A percentile compares a stretch with the other conserved stretches of the same genome.
Evolutionary conservation across 2,888 invertebrate genomes (phyloP).

Genomic region (Macropis europaea): DNA sequence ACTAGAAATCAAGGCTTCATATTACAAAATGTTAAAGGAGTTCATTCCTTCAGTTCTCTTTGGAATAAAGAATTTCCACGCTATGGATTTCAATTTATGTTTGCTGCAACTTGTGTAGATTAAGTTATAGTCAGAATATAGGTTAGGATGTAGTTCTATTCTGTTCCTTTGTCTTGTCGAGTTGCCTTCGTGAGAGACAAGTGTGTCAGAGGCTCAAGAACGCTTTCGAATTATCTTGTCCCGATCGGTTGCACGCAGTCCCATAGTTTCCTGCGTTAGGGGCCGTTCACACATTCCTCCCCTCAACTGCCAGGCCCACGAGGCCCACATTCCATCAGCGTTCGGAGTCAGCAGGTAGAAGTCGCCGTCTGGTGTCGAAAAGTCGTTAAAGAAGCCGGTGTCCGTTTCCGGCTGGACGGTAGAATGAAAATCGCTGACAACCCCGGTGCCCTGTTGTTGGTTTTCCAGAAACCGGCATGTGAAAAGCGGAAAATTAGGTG

Average conservation of each 20-base stretch:
- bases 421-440: conserved; percentile 44
- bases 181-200: too few relatives aligned
- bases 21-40: too few relatives aligned
- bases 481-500: conserved; percentile 18
- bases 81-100: too few relatives aligned
- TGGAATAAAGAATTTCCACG: too few relatives aligned
- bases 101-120: too few relatives aligned
- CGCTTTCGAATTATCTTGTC: conserved; percentile 37
- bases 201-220: too few relatives aligned
- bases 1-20: too few relatives aligned
- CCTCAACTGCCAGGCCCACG: conserved; percentile 62
- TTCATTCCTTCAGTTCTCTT: too few relatives aligned
- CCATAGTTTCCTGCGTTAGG: conserved; percentile 18
- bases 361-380: conserved; percentile 46
- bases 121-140: too few relatives aligned
- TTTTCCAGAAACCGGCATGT: conserved; percentile 18
- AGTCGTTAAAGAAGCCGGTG: conserved; percentile 55
- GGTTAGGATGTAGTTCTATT: too few relatives aligned
- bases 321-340: conserved; percentile 66
- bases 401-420: conserved; percentile 25
- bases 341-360: conserved; percentile 48
- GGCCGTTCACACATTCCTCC: not conserved
- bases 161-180: too few relatives aligned
- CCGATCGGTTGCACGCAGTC: conserved; percentile 22
- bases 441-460: not conserved